Conservation (phyloP, 2,888 invertebrate genomes). For the Aphelenchoides bicaudatus region DNA sequence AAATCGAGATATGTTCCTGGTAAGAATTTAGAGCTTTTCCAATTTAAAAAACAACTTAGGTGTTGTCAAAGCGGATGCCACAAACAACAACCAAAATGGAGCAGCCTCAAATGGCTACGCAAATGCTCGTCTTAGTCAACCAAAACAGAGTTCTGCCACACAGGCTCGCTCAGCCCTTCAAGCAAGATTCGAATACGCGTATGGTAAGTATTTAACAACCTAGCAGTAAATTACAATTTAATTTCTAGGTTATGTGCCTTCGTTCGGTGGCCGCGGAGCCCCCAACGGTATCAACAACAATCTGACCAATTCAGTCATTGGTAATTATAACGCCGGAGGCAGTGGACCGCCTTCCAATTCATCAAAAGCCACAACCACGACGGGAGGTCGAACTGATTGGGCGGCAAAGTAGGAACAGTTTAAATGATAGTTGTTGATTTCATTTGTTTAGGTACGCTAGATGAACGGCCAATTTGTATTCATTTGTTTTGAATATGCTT, state of each 20-base stretch:
- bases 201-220: conserved; percentile 42
- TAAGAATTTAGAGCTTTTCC: conserved; percentile 16
- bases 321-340: conserved; percentile 21
- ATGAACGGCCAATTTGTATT: no score
- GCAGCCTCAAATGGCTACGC: conserved; percentile 13
- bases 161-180: conserved; percentile 48
- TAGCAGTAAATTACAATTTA: conserved; percentile 23
- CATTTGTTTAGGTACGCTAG: conserved; percentile 21
- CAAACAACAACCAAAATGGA: conserved; percentile 29
- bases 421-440: background rate
- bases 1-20: conserved; percentile 78
- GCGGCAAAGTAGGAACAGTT: conserved; percentile 70
- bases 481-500: no score
- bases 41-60: no score
- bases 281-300: conserved; percentile 27
- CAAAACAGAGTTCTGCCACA: conserved; percentile 24
- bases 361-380: conserved; percentile 29
- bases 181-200: conserved; percentile 59
- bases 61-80: conserved; percentile 35
- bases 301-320: background rate
- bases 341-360: conserved; percentile 18
- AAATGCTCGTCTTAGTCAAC: background rate
- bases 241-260: conserved; percentile 40
- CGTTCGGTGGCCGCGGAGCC: conserved; percentile 35
- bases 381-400: conserved; percentile 72